Evolutionary conservation across 2,113 vertebrate species (phyloP).

Genomic region (Lepus europaeus): DNA sequence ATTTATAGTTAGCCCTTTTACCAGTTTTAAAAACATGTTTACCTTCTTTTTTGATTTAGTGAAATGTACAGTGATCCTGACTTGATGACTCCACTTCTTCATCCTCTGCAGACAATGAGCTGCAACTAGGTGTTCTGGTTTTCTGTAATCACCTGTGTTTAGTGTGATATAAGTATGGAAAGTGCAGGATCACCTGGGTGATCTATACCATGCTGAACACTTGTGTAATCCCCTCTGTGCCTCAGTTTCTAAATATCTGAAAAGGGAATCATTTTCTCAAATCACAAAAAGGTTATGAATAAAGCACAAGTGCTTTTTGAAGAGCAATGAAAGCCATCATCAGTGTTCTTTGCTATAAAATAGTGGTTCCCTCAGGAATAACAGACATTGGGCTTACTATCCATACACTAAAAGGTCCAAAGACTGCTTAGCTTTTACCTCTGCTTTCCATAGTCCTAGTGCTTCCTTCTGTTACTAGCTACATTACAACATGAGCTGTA

Average conservation of each 20-base stretch:
- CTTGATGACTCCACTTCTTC: background rate
- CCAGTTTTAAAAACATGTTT: slow-evolving; percentile 23
- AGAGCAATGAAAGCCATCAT: slow-evolving; percentile 29
- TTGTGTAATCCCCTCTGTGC: background rate
- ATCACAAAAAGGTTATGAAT: background rate
- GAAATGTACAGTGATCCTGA: background rate
- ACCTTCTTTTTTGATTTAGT: slow-evolving; percentile 22
- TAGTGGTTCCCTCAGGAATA: slow-evolving; percentile 41
- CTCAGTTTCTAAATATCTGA: slow-evolving; percentile 64
- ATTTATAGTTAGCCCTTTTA: slow-evolving; percentile 26
- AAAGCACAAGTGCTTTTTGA: slow-evolving; percentile 46
- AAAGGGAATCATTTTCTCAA: background rate
- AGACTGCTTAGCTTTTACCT: slow-evolving; percentile 48
- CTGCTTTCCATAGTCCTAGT: background rate
- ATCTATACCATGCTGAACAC: background rate
- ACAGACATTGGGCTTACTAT: background rate
- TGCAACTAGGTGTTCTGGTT: background rate
- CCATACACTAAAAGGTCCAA: slow-evolving; percentile 10
- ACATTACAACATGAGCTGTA: too few relatives aligned
- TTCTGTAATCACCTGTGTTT: background rate
- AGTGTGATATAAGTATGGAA: too few relatives aligned
- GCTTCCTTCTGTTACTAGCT: background rate
- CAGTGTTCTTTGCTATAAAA: slow-evolving; percentile 21
- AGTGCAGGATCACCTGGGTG: background rate
- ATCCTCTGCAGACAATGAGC: background rate